Evolutionary conservation across 2,797 vertebrate genomes (phyloP), one percentile per base, ranked within the genome.

Genomic region (Chromis chromis): DNA sequence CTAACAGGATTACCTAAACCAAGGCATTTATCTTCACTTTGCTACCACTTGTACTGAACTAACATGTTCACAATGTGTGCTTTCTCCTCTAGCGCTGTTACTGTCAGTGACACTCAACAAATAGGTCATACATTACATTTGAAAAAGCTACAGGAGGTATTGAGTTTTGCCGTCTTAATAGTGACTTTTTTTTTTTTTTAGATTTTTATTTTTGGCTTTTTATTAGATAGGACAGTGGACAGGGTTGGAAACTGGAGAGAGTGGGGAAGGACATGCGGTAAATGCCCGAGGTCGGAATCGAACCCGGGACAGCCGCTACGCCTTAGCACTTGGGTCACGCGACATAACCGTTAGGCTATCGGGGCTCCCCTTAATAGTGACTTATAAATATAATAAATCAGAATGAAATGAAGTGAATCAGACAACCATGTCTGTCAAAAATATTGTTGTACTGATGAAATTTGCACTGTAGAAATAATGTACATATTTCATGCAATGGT

Each of bases 1-100:
- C 59, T 63, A 63, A 81, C 48, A 81, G 60, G 72, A 72, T 85
- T 78, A 76, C 1, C 58, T 49, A 28, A 56, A 64, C 16, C 48
- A 52, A 56, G 13, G 36, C 16, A 61, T 49, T 65, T 24, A 71
- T 69, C 68, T 74, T 63, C 54, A 68, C 54, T 70, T 33, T 62
- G 31, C 21, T 33, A 13, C n/a, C 40, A 61, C 22, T 40, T 61
- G 3, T 39, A 9, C 13, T 12, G 39, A 33, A 49, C 21, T 10
- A 21, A 21, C 48, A 52, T 16, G 25, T 21, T 21, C 14, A 21
- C 6, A 46, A 17, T 46, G 44, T n/a, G n/a, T 46, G 44, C 19
- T n/a, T n/a, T 46, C 7, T 16, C 44, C 14, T 46, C 17, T 46
- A 7, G 16, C 6, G 6, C 5, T 8, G 44, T 19, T 4, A 36